These are phyloP conservation scores for Polypterus senegalus DNA, from an alignment of 2,113 vertebrate species.

Conservation along the genomic window DNA sequence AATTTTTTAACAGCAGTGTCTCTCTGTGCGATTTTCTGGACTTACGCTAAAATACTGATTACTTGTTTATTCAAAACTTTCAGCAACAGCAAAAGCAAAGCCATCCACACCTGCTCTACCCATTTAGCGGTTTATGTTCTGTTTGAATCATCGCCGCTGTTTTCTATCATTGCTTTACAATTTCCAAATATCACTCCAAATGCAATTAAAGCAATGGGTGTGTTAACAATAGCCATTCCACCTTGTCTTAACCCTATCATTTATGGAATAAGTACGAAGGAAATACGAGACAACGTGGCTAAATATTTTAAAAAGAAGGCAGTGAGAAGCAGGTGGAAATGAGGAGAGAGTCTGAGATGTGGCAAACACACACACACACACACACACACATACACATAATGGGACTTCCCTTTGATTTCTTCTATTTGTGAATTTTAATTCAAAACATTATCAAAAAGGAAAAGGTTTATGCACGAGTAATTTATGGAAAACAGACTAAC, in stretches of 20 bases:
- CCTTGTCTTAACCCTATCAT: constrained; percentile 20
- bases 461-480: too few species aligned
- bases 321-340: too few species aligned
- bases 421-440: too few species aligned
- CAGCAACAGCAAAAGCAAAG: constrained; percentile 13
- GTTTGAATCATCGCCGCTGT: constrained; percentile 10
- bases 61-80: constrained; percentile 12
- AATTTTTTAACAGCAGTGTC: constrained; percentile 1
- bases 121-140: constrained; percentile 15
- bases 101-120: constrained; percentile 16
- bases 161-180: constrained; percentile 7
- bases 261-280: constrained; percentile 17
- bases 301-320: not conserved
- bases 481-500: too few species aligned
- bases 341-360: too few species aligned
- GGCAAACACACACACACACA: too few species aligned
- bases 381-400: too few species aligned
- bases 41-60: constrained; percentile 16
- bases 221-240: constrained; percentile 15
- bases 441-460: too few species aligned
- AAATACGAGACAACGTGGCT: constrained; percentile 12
- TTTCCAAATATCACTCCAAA: constrained; percentile 12
- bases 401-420: too few species aligned
- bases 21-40: constrained; percentile 7
- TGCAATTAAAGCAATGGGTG: constrained; percentile 8